Evolutionary conservation across 2,888 invertebrate genomes (phyloP), one percentile per base, ranked within the genome.

Genomic region (Cheilosia vernalis): DNA sequence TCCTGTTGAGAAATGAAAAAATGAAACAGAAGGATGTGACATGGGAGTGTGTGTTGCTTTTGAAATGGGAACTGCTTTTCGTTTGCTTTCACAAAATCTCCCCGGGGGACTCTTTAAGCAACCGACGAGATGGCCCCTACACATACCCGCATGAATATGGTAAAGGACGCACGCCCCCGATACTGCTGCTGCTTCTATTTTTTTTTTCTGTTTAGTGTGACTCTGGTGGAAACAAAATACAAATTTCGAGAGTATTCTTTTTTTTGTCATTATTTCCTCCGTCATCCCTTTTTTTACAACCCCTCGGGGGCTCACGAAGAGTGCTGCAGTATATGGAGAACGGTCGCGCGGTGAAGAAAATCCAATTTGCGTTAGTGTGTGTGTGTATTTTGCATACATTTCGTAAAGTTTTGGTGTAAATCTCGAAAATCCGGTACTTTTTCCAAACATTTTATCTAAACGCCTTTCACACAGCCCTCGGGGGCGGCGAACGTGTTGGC

Each of bases 341-440:
- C 47, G 67, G 78, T 79, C 79, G 78, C 79, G 49, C 49, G 66
- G 58, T 60, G 21, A 53, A 81, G 76, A 55, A 47, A 66, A 83
- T 83, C 82, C 61, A 78, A 83, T 78, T 78, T 70, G 53, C 47
- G 4, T 64, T n/a, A 44, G 19, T 63, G 15, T 55, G 42, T 40
- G 61, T 78, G 51, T 81, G 21, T 61, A 67, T 73, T 81, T 81
- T 81, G 81, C 81, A 85, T 81, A 85, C 70, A 85, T 85, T 81
- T 81, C 44, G 60, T 67, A 85, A 86, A 82, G 82, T 86, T 86
- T 86, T 73, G 82, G 81, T 86, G 86, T 86, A 86, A 86, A 86
- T 86, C 86, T 86, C 78, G 86, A 85, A 85, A 85, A 85, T 85
- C 85, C 85, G 85, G 85, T 85, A 81, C 81, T 85, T 85, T 85